Evolutionary conservation across 2,888 invertebrate genomes (phyloP).

Genomic region (Rhyacophila evoluta): DNA sequence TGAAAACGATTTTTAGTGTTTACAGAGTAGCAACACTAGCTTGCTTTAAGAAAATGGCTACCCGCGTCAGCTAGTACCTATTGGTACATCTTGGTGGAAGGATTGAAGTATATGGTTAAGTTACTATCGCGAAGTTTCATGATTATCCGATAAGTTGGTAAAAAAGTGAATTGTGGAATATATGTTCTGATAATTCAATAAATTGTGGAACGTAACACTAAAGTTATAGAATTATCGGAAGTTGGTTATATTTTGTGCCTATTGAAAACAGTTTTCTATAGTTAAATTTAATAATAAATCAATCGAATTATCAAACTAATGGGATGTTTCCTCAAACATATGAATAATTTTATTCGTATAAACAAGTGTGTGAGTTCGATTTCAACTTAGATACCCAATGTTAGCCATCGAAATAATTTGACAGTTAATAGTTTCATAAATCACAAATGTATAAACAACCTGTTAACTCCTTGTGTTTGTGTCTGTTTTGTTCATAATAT

Average conservation of each 20-base stretch:
- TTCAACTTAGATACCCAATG: constrained; percentile 12
- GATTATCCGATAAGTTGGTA: not conserved
- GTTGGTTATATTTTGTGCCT: constrained; percentile 14
- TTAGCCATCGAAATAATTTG: constrained; percentile 45
- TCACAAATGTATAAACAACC: constrained; percentile 50
- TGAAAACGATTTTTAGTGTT: too few relatives aligned
- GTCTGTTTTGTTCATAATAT: constrained; percentile 14
- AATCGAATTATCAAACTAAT: not conserved
- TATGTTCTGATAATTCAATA: not conserved
- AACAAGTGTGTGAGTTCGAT: not conserved
- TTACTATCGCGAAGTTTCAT: not conserved
- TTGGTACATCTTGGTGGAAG: constrained; percentile 43
- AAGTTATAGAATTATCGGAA: not conserved
- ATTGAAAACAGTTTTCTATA: constrained; percentile 14
- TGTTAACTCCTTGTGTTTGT: constrained; percentile 43
- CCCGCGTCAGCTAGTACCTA: constrained; percentile 46
- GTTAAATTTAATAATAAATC: constrained; percentile 16
- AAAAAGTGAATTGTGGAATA: not conserved
- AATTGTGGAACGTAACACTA: not conserved
- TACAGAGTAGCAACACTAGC: not conserved
- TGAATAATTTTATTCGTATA: not conserved
- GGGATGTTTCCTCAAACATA: not conserved
- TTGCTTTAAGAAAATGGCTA: constrained; percentile 47
- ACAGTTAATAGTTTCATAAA: constrained; percentile 50
- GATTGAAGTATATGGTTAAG: constrained; percentile 25